Evolutionary conservation across 1,140 invertebrate species (phyloP), one percentile per base, ranked within the genome.

Genomic region (Calliphora vicina): DNA sequence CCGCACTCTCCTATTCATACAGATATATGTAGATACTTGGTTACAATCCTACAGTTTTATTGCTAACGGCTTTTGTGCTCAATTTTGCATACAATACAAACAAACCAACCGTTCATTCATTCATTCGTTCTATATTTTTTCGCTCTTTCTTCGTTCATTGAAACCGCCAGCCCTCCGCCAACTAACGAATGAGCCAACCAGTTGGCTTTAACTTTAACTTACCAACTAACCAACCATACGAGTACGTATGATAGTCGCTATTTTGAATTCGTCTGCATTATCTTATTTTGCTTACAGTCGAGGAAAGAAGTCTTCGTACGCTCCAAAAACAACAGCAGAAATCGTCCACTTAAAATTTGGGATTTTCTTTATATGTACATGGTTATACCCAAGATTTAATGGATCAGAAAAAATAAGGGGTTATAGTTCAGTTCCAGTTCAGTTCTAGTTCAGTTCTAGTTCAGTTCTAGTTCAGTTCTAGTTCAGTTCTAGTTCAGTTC

Each of bases 71-170:
- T 67, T 67, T 25, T 67, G 61, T 67, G 61, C 61, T 67, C 61
- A 67, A 67, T 67, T 67, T 67, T 67, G n/a, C 61, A 67, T 67
- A 67, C 61, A 67, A 67, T 67, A 67, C 61, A 67, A 67, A 67
- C 61, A 67, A 67, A 67, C 61, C 6, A 67, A 23, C 20, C n/a
- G 25, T 25, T 6, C 61, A 67, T 10, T 12, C 61, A 67, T 23
- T 67, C 61, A 57, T 57, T 57, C n/a, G n/a, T 57, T 57, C 50
- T 2, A 13, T 57, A 17, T 57, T 57, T n/a, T n/a, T 57, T 15
- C 45, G n/a, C n/a, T 57, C 50, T 17, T 57, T 57, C 50, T 17
- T 57, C 12, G 4, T 57, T 57, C 50, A 57, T 57, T 57, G 15
- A 57, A 57, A n/a, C 50, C 15, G 15, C 50, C 13, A n/a, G n/a